A percentile compares a stretch with the other conserved stretches of the same genome.
phyloP scores from a whole-genome alignment of 1,140 invertebrate genomes.

The Acromyrmex heyeri region DNA sequence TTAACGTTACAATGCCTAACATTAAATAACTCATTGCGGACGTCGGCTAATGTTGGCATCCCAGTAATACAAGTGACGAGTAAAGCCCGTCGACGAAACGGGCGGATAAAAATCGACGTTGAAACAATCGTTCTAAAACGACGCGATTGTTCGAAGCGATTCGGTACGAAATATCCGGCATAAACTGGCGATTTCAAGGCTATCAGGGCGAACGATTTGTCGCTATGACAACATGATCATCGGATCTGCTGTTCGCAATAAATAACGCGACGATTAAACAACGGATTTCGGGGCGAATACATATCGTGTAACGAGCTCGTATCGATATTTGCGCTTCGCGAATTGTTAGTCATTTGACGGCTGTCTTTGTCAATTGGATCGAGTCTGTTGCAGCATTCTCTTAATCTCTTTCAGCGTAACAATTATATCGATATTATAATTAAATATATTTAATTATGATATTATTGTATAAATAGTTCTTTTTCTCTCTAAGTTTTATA shows the following conservation, averaged over 20 bases:
- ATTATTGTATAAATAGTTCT: too few relatives aligned
- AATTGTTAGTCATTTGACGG: conserved; percentile 43
- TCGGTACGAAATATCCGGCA: conserved; percentile 47
- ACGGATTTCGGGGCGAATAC: conserved; percentile 56
- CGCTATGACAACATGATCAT: conserved; percentile 55
- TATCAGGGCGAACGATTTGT: conserved; percentile 56
- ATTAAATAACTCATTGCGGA: conserved; percentile 59
- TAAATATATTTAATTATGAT: not conserved
- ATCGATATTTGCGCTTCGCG: conserved; percentile 28
- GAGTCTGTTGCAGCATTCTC: not conserved
- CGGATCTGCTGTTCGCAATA: conserved; percentile 52
- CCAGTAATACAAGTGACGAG: not conserved
- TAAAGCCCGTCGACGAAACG: not conserved
- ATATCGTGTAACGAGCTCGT: conserved; percentile 54
- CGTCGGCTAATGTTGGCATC: conserved; percentile 32
- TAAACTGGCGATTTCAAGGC: conserved; percentile 59
- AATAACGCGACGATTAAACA: conserved; percentile 61
- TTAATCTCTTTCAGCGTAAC: not conserved
- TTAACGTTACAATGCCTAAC: conserved; percentile 58
- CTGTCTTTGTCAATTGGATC: not conserved
- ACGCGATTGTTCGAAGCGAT: conserved; percentile 29
- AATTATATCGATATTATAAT: not conserved
- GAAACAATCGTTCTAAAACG: conserved; percentile 34
- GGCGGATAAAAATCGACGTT: conserved; percentile 38
- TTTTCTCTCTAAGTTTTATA: not conserved